phyloP scores from a whole-genome alignment of 1,140 invertebrate species.

The Lucilia cuprina region DNA sequence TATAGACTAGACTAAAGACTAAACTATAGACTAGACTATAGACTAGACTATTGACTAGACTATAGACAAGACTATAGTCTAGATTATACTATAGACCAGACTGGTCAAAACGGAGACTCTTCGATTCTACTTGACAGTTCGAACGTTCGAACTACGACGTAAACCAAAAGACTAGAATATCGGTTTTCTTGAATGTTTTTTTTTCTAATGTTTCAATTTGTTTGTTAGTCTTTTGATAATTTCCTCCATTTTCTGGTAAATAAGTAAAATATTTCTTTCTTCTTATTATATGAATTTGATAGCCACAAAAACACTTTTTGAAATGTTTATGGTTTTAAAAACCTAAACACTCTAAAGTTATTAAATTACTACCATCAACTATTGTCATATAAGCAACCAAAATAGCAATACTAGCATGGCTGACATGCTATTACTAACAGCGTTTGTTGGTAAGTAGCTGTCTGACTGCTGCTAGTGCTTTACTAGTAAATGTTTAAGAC shows the following conservation, averaged over 20 bases:
- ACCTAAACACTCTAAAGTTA: not conserved
- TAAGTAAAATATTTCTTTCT: not conserved
- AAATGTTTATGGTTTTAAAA: slow-evolving; percentile 15
- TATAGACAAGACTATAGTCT: no score
- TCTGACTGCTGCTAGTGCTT: not conserved
- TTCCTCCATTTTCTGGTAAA: not conserved
- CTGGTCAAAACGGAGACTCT: no score
- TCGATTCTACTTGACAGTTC: no score
- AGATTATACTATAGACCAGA: no score
- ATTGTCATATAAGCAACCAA: not conserved
- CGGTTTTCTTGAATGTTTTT: not conserved
- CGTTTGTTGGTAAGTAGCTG: not conserved
- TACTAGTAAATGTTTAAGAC: not conserved
- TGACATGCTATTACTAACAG: not conserved
- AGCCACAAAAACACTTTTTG: slow-evolving; percentile 2
- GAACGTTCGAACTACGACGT: no score
- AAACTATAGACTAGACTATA: no score
- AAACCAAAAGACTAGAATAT: no score
- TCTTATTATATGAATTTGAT: not conserved
- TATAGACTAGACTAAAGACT: no score
- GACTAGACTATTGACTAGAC: no score
- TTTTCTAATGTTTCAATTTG: no score
- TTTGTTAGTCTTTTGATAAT: not conserved
- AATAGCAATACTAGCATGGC: not conserved
- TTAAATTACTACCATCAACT: slow-evolving; percentile 3